Evolutionary conservation across 2,888 invertebrate genomes (phyloP), one percentile per base, ranked within the genome.

Genomic region (Monoplex corrugatus): DNA sequence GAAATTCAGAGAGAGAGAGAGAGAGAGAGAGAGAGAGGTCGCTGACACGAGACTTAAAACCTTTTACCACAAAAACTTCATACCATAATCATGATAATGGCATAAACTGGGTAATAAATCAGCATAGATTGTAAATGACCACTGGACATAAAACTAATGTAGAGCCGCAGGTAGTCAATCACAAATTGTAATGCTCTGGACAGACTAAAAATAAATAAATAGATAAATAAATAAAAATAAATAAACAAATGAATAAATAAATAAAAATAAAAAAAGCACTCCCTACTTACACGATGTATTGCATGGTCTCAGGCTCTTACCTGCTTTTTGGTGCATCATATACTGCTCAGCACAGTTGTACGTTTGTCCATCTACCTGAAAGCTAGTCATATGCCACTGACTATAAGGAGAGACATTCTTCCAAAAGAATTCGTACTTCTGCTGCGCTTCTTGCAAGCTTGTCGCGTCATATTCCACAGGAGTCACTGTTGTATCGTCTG

Each of bases 261-360:
- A 57, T 16, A 57, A 28, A 57, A 28, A 57, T 16, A 57, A 28
- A 57, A 1, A 10, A 57, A 57, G n/a, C n/a, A n/a, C n/a, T n/a
- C n/a, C n/a, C n/a, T n/a, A n/a, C n/a, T n/a, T n/a, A n/a, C n/a
- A n/a, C n/a, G n/a, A n/a, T n/a, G n/a, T n/a, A n/a, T 28, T 2
- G 10, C 57, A 57, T 10, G 16, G 10, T 2, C 57, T 1, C 28
- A 57, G 19, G 16, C 2, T 57, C 57, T 23, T 50, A 95, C 95
- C 93, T 90, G 96, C 96, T 94, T 96, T 95, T 89, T 93, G 92
- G 90, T 95, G 93, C 94, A 95, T 95, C 94, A 95, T 95, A 89
- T 94, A 95, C 89, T 95, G 95, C 87, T 95, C 95, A 75, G 95
- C 95, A 91, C 95, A 95, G 87, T 90, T 92, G 88, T 92, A 96